Conservation (phyloP, 1,140 invertebrate species). For the Stegodyphus mimosarum region DNA sequence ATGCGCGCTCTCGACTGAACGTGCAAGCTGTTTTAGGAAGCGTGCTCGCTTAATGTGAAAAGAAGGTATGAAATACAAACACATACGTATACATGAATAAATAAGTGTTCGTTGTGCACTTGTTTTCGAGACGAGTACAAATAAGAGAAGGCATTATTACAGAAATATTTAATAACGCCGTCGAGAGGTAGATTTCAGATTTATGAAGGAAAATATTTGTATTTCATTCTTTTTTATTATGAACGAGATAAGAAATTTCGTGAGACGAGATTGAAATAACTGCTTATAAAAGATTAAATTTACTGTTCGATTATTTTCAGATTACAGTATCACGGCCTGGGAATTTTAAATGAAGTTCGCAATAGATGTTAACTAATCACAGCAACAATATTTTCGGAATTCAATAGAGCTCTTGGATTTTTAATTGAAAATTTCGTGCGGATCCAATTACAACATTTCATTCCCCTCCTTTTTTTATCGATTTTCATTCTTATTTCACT, state of each 20-base stretch:
- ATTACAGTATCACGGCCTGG: no score
- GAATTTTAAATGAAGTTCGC: no score
- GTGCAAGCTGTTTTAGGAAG: no score
- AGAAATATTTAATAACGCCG: background rate
- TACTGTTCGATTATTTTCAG: background rate
- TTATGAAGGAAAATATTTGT: background rate
- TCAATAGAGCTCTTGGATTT: background rate
- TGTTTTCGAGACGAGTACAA: slow-evolving; percentile 44
- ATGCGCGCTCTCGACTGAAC: background rate
- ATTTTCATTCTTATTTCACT: no score
- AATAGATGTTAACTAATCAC: no score
- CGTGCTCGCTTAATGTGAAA: background rate
- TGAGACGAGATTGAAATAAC: background rate
- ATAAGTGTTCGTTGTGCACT: slow-evolving; percentile 29
- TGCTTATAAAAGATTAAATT: background rate
- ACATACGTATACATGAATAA: slow-evolving; percentile 36
- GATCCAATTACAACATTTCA: no score
- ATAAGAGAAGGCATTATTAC: slow-evolving; percentile 9
- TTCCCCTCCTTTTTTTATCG: no score
- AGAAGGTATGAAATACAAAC: slow-evolving; percentile 43
- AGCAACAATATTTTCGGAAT: no score
- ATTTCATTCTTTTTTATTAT: background rate
- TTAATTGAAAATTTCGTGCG: no score
- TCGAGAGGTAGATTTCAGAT: background rate
- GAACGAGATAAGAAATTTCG: background rate